Conservation (phyloP, 1,140 invertebrate species). For the Lepidostoma basale region DNA sequence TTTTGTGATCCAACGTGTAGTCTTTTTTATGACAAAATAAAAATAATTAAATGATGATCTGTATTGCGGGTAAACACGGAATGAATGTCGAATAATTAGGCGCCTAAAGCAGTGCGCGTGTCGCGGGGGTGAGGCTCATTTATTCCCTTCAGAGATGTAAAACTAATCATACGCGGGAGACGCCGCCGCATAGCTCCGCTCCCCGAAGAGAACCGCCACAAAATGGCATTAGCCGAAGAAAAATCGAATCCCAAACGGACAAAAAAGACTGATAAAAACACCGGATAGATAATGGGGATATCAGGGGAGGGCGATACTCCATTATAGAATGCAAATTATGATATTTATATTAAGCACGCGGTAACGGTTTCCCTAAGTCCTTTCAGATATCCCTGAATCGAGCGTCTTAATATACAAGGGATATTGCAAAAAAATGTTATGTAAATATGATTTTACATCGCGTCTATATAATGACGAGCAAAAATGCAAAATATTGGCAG, state of each 20-base stretch:
- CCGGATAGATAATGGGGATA: constrained; percentile 25
- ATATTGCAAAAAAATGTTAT: not conserved
- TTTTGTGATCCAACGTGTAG: too few species aligned
- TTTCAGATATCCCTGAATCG: not conserved
- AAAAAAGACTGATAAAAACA: constrained; percentile 11
- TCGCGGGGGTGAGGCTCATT: constrained; percentile 2
- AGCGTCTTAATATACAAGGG: not conserved
- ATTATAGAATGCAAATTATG: constrained; percentile 41
- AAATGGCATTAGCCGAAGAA: not conserved
- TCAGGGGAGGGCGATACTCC: constrained; percentile 10
- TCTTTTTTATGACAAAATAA: too few species aligned
- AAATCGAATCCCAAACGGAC: constrained; percentile 19
- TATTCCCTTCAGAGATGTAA: constrained; percentile 24
- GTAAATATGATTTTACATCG: constrained; percentile 13
- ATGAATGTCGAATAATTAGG: constrained; percentile 9
- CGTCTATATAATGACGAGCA: too few species aligned
- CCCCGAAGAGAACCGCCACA: not conserved
- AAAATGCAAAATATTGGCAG: too few species aligned
- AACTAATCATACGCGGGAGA: constrained; percentile 18
- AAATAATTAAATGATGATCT: too few species aligned
- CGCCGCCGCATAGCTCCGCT: constrained; percentile 2
- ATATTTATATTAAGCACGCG: constrained; percentile 39
- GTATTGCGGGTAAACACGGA: not conserved
- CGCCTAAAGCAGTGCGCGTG: constrained; percentile 13
- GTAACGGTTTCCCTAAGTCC: constrained; percentile 8